These are phyloP conservation scores for Botia almorhae DNA, from an alignment of 2,797 vertebrate genomes.

Conservation along the genomic window DNA sequence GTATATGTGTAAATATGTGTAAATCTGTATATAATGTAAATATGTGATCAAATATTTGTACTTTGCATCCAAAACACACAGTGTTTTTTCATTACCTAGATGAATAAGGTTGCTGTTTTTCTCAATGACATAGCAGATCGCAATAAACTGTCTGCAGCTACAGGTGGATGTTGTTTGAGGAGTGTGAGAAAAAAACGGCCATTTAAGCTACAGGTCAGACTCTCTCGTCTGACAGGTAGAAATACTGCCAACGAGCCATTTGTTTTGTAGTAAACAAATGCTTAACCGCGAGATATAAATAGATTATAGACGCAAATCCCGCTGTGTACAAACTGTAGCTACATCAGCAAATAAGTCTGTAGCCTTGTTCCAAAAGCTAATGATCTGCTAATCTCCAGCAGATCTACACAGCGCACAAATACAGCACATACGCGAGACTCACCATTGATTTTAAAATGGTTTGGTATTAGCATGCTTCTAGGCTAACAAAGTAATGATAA, in stretches of 20 bases:
- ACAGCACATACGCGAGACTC: neutral
- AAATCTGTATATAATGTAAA: too few species aligned
- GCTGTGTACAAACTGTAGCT: constrained; percentile 17
- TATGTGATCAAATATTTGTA: too few species aligned
- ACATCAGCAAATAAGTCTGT: neutral
- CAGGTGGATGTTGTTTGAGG: neutral
- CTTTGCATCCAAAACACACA: neutral
- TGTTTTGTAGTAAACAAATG: constrained; percentile 26
- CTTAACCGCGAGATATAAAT: constrained; percentile 10
- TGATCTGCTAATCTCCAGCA: neutral
- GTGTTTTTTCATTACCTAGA: neutral
- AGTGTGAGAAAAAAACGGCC: neutral
- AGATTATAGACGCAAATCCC: neutral
- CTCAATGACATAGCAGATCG: neutral
- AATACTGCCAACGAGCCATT: neutral
- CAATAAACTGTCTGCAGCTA: neutral
- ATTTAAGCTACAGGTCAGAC: constrained; percentile 21
- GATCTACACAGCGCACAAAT: neutral
- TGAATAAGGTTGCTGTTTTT: neutral
- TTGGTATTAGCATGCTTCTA: neutral
- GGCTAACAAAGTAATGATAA: neutral
- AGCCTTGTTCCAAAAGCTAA: neutral
- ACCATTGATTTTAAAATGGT: neutral
- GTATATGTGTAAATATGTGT: too few species aligned
- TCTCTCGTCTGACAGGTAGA: neutral